phyloP scores from a whole-genome alignment of 2,888 invertebrate species.

The Deilephila elpenor region DNA sequence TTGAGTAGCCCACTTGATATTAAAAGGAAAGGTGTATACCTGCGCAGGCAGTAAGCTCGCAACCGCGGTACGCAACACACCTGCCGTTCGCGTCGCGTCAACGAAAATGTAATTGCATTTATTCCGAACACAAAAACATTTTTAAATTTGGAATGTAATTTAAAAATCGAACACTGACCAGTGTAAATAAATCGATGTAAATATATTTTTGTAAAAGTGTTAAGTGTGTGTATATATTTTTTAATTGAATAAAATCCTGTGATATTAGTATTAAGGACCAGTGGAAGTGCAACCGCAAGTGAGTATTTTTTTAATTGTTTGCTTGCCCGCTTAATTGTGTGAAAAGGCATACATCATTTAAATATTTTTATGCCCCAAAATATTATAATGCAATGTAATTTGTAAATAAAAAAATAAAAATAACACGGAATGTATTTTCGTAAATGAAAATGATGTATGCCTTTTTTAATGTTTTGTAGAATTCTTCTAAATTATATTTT shows the following conservation, averaged over 20 bases:
- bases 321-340: constrained; percentile 11
- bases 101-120: constrained; percentile 57
- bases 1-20: constrained; percentile 75
- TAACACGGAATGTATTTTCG: not conserved
- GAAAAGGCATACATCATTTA: not conserved
- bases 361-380: not conserved
- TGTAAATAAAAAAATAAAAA: too few relatives aligned
- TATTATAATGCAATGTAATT: not conserved
- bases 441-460: not conserved
- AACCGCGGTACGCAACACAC: constrained; percentile 57
- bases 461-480: not conserved
- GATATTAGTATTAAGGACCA: constrained; percentile 76
- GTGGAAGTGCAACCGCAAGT: constrained; percentile 63
- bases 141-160: constrained; percentile 48
- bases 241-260: constrained; percentile 74
- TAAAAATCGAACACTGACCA: constrained; percentile 45
- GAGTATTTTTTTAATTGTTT: constrained; percentile 56
- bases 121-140: constrained; percentile 45
- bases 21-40: constrained; percentile 60
- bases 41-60: constrained; percentile 59
- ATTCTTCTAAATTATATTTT: not conserved
- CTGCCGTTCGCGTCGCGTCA: constrained; percentile 44
- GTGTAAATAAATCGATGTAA: constrained; percentile 61
- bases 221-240: constrained; percentile 55
- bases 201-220: constrained; percentile 51